Conservation (phyloP, 2,797 vertebrate species). For the Anguilla megastoma region DNA sequence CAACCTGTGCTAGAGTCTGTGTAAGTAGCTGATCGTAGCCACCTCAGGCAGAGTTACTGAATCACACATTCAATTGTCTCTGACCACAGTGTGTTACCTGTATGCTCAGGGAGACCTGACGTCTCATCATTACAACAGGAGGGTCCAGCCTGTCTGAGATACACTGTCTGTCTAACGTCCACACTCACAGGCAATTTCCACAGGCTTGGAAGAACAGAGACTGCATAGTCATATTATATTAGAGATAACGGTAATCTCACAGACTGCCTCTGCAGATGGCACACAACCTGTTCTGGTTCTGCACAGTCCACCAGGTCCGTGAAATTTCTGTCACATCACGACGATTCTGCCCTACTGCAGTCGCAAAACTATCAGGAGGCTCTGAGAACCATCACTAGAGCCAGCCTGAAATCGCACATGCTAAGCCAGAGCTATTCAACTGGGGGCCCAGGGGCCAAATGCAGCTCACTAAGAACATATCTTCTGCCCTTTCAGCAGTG, state of each 20-base stretch:
- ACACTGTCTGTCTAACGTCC: not conserved
- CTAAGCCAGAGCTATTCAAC: no score
- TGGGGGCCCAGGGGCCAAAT: no score
- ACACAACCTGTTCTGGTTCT: not conserved
- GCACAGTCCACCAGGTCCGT: not conserved
- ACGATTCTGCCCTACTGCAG: not conserved
- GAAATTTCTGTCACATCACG: not conserved
- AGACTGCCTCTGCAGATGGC: not conserved
- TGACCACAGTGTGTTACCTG: not conserved
- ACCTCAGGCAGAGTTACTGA: not conserved
- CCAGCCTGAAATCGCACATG: not conserved
- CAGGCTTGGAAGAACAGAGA: not conserved
- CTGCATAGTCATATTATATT: not conserved
- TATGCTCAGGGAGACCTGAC: not conserved
- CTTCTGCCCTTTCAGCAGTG: no score
- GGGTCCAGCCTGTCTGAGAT: not conserved
- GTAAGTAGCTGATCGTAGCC: not conserved
- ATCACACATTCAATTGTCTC: not conserved
- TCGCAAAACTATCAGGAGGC: not conserved
- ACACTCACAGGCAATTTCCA: not conserved
- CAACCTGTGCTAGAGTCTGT: not conserved
- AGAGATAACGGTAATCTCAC: not conserved
- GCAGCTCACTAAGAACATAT: no score
- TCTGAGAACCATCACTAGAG: not conserved
- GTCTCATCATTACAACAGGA: not conserved